Evolutionary conservation across 2,888 invertebrate genomes (phyloP).

Genomic region (Ormyrus nitidulus): DNA sequence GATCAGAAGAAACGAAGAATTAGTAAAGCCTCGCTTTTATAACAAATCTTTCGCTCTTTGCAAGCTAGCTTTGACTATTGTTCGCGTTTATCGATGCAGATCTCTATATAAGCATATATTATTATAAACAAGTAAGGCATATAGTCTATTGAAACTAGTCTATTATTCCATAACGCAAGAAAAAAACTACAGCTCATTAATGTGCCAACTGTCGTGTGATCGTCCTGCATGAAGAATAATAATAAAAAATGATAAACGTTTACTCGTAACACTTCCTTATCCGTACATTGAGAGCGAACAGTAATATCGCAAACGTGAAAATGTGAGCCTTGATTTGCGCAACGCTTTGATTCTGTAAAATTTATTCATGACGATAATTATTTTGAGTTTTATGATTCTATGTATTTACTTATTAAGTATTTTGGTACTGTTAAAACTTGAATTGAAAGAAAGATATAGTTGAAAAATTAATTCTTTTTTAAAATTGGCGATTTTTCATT

Average conservation of each 20-base stretch:
- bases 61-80: constrained; percentile 10
- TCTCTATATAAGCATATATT: no score
- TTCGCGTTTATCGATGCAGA: neutral
- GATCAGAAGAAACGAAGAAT: constrained; percentile 16
- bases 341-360: neutral
- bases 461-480: no score
- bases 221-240: constrained; percentile 54
- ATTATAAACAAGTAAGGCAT: no score
- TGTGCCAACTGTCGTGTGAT: constrained; percentile 64
- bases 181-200: constrained; percentile 53
- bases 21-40: constrained; percentile 30
- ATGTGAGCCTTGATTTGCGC: neutral
- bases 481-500: no score
- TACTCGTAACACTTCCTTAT: constrained; percentile 30
- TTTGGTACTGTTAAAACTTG: no score
- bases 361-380: neutral
- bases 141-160: no score
- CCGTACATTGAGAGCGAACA: constrained; percentile 23
- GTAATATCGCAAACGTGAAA: constrained; percentile 3
- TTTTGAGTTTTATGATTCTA: no score
- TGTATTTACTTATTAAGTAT: no score
- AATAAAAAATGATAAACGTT: constrained; percentile 32
- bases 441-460: no score
- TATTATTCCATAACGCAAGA: neutral
- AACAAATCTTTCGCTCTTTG: constrained; percentile 5